A percentile compares a stretch with the other conserved stretches of the same genome.
Evolutionary conservation across 2,888 invertebrate genomes (phyloP).

Genomic region (Pomacea canaliculata): DNA sequence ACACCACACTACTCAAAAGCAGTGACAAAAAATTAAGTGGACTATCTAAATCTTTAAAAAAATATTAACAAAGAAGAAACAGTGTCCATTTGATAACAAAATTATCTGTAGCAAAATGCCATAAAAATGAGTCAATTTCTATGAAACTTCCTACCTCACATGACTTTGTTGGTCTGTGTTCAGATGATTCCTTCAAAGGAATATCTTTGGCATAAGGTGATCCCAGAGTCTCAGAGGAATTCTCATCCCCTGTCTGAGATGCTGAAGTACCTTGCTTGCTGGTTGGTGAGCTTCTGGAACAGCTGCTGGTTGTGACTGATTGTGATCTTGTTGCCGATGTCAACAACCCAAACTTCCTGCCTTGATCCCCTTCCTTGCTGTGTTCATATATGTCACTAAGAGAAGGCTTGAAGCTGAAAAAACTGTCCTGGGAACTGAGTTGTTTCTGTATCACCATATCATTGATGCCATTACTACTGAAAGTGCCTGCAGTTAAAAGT

Average conservation of each 20-base stretch:
- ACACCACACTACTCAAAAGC: too few species aligned
- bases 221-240: neutral
- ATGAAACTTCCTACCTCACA: neutral
- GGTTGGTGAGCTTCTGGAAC: neutral
- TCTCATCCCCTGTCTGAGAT: neutral
- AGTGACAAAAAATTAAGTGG: too few species aligned
- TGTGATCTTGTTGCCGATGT: too few species aligned
- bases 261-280: neutral
- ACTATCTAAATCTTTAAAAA: too few species aligned
- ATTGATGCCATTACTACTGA: conserved; percentile 50
- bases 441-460: conserved; percentile 31
- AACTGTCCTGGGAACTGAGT: conserved; percentile 19
- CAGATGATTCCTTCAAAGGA: neutral
- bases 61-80: too few species aligned
- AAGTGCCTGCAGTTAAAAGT: conserved; percentile 40
- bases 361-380: conserved; percentile 54
- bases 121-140: neutral
- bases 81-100: neutral
- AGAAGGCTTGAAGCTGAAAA: conserved; percentile 49
- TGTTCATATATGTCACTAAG: conserved; percentile 64
- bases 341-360: neutral
- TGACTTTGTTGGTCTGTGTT: neutral
- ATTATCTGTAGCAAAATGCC: neutral
- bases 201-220: neutral
- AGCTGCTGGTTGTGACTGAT: too few species aligned